Evolutionary conservation across 2,888 invertebrate genomes (phyloP).

Genomic region (Nomada ferruginata): DNA sequence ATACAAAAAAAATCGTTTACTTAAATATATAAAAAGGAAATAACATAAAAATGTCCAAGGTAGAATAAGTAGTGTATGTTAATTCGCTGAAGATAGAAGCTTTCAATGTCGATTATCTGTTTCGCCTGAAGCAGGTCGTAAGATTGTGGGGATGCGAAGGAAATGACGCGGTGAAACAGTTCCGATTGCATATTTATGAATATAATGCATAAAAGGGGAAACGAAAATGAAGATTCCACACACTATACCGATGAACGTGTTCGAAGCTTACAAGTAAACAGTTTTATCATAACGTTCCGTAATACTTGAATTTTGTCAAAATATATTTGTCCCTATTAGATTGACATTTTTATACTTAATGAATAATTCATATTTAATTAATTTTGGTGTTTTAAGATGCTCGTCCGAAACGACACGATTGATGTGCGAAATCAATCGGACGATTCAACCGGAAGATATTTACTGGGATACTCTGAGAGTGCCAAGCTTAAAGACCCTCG

Average conservation of each 20-base stretch:
- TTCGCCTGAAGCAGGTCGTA: constrained; percentile 16
- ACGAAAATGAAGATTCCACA: constrained; percentile 76
- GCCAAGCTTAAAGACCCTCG: constrained; percentile 75
- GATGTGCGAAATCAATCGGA: constrained; percentile 69
- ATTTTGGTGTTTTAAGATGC: constrained; percentile 68
- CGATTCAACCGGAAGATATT: constrained; percentile 74
- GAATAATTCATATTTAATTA: too few species aligned
- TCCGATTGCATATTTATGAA: constrained; percentile 17
- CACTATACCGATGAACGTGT: constrained; percentile 71
- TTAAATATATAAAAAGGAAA: neutral
- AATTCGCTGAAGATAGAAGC: constrained; percentile 29
- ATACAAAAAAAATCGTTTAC: neutral
- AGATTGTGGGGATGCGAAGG: neutral
- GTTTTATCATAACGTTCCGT: neutral
- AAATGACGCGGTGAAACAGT: neutral
- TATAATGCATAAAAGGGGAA: constrained; percentile 10
- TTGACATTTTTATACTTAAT: too few species aligned
- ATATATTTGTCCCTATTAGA: too few species aligned
- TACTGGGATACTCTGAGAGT: constrained; percentile 74
- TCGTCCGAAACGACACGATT: constrained; percentile 73
- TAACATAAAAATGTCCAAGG: neutral
- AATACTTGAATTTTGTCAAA: neutral
- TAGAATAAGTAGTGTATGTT: neutral
- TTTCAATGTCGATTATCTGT: constrained; percentile 1
- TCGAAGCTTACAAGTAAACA: constrained; percentile 75